Percentiles rank a stretch among this genome's conserved stretches.
phyloP scores from a whole-genome alignment of 2,797 vertebrate genomes.

The Pachyuromys duprasi region DNA sequence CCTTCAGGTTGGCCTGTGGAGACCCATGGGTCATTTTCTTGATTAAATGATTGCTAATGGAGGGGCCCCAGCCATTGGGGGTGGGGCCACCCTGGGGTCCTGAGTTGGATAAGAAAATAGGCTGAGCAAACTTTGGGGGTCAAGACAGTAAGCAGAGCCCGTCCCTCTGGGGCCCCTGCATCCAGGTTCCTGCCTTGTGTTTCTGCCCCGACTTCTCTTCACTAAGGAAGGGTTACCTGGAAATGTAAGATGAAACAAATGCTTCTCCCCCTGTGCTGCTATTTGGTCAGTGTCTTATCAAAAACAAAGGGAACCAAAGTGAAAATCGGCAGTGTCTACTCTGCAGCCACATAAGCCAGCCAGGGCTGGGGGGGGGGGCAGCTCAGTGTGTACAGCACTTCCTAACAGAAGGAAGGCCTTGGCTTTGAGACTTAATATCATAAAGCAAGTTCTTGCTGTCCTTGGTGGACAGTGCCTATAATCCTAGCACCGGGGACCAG shows the following conservation, averaged over 20 bases:
- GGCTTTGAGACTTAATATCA: too few species aligned
- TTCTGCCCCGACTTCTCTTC: not conserved
- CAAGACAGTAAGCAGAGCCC: not conserved
- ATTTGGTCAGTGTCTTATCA: not conserved
- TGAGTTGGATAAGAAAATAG: not conserved
- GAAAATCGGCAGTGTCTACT: not conserved
- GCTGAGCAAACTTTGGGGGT: not conserved
- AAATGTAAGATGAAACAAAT: not conserved
- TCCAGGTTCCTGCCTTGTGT: not conserved
- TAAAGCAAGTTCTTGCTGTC: too few species aligned
- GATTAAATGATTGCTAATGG: too few species aligned
- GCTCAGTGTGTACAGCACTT: not conserved
- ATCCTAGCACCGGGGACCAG: not conserved
- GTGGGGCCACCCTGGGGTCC: not conserved
- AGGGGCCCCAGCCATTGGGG: not conserved
- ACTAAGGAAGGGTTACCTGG: not conserved
- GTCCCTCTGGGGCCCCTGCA: too few species aligned
- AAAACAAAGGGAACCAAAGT: not conserved
- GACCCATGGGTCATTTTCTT: not conserved
- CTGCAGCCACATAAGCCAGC: not conserved
- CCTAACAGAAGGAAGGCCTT: not conserved
- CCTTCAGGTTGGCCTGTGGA: not conserved
- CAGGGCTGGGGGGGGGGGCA: not conserved
- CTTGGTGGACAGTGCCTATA: not conserved
- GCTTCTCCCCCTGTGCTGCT: not conserved